Evolutionary conservation across 2,113 vertebrate species (phyloP).

Genomic region (Pedionomus torquatus): DNA sequence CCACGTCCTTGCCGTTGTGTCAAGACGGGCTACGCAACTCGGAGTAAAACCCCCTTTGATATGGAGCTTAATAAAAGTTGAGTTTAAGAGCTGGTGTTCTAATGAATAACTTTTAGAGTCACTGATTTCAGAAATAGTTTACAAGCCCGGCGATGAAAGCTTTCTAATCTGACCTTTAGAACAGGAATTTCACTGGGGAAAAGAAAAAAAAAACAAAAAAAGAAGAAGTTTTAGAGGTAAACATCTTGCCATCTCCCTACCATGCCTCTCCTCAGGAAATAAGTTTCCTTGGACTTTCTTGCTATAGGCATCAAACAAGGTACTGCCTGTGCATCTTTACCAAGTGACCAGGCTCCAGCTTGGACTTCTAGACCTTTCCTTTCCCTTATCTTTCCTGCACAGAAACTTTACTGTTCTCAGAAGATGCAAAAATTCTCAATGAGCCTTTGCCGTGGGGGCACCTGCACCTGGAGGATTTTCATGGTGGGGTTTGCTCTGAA

Average conservation of each 20-base stretch:
- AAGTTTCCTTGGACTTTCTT: not conserved
- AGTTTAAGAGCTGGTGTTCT: slow-evolving; percentile 41
- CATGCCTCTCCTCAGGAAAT: not conserved
- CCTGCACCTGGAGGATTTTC: not conserved
- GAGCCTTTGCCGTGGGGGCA: not conserved
- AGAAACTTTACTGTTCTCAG: accelerated
- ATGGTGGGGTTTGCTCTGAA: not conserved
- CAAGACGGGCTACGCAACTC: not conserved
- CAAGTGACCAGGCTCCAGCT: not conserved
- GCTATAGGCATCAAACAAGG: not conserved
- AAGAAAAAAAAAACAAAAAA: not conserved
- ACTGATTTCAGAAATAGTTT: slow-evolving; percentile 62
- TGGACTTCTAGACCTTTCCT: not conserved
- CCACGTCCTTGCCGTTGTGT: not conserved
- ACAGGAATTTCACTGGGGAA: slow-evolving; percentile 7
- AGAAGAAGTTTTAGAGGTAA: not conserved
- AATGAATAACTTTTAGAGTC: slow-evolving; percentile 52
- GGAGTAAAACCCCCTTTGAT: not conserved
- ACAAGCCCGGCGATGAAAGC: slow-evolving; percentile 40
- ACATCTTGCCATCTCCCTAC: not conserved
- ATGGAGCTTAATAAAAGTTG: slow-evolving; percentile 18
- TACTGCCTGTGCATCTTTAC: not conserved
- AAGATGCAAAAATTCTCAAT: not conserved
- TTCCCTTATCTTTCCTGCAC: not conserved
- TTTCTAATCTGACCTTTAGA: slow-evolving; percentile 64